Percentiles rank a stretch among this genome's conserved stretches.
These are phyloP conservation scores for Aleiodes leptofemur DNA, from an alignment of 2,888 invertebrate genomes.

Conservation along the genomic window DNA sequence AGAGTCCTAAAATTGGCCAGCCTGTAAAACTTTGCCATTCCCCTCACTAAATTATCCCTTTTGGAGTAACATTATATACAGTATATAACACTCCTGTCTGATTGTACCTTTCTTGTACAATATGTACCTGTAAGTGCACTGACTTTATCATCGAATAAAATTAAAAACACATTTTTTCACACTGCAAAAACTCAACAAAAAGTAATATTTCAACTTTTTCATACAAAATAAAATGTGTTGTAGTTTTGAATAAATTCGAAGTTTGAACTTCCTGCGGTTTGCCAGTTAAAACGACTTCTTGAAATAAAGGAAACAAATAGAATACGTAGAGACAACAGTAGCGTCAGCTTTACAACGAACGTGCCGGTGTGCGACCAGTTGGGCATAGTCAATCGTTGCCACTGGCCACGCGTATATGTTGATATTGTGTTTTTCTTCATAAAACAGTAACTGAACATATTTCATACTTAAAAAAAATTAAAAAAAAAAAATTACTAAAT, in stretches of 20 bases:
- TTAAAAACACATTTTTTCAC: no score
- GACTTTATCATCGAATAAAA: no score
- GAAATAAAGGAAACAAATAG: conserved; percentile 9
- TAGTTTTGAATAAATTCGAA: background rate
- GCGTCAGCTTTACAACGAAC: background rate
- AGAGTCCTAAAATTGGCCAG: conserved; percentile 48
- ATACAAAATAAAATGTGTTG: no score
- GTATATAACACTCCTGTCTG: conserved; percentile 41
- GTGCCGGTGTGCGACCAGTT: conserved; percentile 40
- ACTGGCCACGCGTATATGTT: conserved; percentile 38
- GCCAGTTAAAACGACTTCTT: background rate
- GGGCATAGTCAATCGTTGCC: conserved; percentile 46
- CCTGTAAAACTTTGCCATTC: conserved; percentile 50
- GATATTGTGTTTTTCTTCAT: conserved; percentile 12
- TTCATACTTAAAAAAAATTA: no score
- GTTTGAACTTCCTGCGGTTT: background rate
- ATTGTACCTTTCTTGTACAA: conserved; percentile 51
- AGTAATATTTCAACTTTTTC: no score
- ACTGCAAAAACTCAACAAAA: no score
- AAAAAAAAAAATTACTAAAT: no score
- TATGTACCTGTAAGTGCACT: conserved; percentile 44
- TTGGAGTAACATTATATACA: background rate
- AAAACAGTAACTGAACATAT: background rate
- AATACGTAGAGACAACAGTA: conserved; percentile 17
- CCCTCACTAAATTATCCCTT: conserved; percentile 40